Percentiles rank a stretch among this genome's conserved stretches.
Evolutionary conservation across 2,797 vertebrate species (phyloP).

Genomic region (Eutrigla gurnardus): DNA sequence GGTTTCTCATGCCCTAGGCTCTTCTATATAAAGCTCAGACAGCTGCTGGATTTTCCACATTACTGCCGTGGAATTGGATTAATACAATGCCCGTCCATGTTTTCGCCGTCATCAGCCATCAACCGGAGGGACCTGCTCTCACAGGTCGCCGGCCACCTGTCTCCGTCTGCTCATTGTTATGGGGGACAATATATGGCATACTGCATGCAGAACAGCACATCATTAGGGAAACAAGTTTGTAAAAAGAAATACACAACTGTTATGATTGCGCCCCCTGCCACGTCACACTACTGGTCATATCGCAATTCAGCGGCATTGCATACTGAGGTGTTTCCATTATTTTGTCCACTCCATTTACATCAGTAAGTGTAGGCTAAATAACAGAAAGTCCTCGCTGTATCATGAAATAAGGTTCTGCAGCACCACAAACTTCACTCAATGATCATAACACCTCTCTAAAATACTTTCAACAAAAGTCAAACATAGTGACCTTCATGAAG

Average conservation of each 20-base stretch:
- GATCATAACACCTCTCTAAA: background rate
- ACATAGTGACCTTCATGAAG: background rate
- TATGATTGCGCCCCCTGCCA: background rate
- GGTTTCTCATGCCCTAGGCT: conserved; percentile 71
- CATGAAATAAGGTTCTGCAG: no score
- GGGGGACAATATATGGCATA: conserved; percentile 21
- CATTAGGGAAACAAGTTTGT: conserved; percentile 31
- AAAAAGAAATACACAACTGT: conserved; percentile 1
- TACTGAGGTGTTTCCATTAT: background rate
- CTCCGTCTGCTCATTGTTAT: conserved; percentile 58
- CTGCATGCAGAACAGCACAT: conserved; percentile 33
- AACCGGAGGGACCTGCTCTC: conserved; percentile 61
- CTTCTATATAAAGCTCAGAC: conserved; percentile 76
- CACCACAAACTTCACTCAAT: background rate
- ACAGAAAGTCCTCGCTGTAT: background rate
- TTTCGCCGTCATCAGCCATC: conserved; percentile 58
- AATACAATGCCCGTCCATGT: conserved; percentile 68
- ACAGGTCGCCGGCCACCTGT: conserved; percentile 68
- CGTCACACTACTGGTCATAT: background rate
- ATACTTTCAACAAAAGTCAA: background rate
- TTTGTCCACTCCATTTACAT: background rate
- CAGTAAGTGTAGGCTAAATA: background rate
- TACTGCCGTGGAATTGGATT: conserved; percentile 74
- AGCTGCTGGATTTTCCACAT: conserved; percentile 80
- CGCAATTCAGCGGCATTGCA: background rate